Evolutionary conservation across 2,888 invertebrate species (phyloP).

Genomic region (Acleris literana): DNA sequence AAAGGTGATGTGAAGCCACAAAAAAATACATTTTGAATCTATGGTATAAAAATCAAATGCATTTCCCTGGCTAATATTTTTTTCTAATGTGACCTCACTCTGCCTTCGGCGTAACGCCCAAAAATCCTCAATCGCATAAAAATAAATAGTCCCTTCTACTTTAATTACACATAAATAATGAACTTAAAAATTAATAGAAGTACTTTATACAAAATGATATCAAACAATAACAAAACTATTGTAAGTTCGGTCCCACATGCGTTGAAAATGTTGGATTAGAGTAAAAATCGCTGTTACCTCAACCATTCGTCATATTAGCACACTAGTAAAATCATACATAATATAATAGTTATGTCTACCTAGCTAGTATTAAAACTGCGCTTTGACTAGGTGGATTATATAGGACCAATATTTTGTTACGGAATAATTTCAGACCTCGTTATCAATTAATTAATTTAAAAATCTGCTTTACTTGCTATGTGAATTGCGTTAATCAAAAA

Average conservation of each 20-base stretch:
- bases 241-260: conserved; percentile 58
- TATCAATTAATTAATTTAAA: conserved; percentile 3
- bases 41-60: conserved; percentile 41
- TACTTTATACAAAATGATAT: conserved; percentile 75
- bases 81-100: conserved; percentile 58
- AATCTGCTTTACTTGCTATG: conserved; percentile 25
- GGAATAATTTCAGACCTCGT: conserved; percentile 30
- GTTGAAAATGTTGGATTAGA: conserved; percentile 40
- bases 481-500: not conserved
- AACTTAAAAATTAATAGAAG: conserved; percentile 65
- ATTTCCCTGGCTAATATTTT: conserved; percentile 29
- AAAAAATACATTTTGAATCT: conserved; percentile 40
- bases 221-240: conserved; percentile 52
- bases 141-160: conserved; percentile 77
- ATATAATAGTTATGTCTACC: conserved; percentile 65
- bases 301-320: conserved; percentile 69
- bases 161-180: conserved; percentile 77
- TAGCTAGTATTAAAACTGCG: conserved; percentile 75
- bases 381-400: conserved; percentile 77
- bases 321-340: conserved; percentile 59
- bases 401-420: conserved; percentile 50
- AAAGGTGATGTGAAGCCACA: conserved; percentile 59
- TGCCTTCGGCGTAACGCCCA: conserved; percentile 60
- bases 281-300: conserved; percentile 58
- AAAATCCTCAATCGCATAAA: conserved; percentile 61